Percentiles rank a stretch among this genome's conserved stretches.
Conservation (phyloP, 2,888 invertebrate species). For the Lymantria monacha region DNA sequence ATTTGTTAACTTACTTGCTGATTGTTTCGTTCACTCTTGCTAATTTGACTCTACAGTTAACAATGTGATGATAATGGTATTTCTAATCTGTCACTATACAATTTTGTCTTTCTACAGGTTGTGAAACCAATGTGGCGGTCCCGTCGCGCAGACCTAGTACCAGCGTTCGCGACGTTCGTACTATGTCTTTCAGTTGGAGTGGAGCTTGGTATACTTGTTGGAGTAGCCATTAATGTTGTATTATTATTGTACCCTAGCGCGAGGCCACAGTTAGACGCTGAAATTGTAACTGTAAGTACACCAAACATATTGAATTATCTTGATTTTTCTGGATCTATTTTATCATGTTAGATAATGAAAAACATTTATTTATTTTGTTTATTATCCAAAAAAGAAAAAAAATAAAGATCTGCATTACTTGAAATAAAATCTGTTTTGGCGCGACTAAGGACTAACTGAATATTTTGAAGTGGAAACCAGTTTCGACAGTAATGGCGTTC, state of each 20-base stretch:
- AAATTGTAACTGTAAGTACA: slow-evolving; percentile 84
- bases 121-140: slow-evolving; percentile 93
- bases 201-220: slow-evolving; percentile 92
- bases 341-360: too few species aligned
- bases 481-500: too few species aligned
- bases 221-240: slow-evolving; percentile 90
- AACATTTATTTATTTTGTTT: too few species aligned
- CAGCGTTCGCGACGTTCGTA: slow-evolving; percentile 91
- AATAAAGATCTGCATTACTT: too few species aligned
- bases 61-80: too few species aligned
- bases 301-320: not conserved
- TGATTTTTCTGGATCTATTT: not conserved
- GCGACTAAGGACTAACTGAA: too few species aligned
- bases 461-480: too few species aligned
- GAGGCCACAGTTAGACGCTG: slow-evolving; percentile 88
- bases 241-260: slow-evolving; percentile 91
- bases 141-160: slow-evolving; percentile 89
- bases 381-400: too few species aligned
- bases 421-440: too few species aligned
- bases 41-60: too few species aligned
- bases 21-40: too few species aligned
- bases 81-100: not conserved
- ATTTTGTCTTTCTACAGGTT: slow-evolving; percentile 65
- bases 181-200: slow-evolving; percentile 91
- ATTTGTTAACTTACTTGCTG: not conserved